A percentile compares a stretch with the other conserved stretches of the same genome.
Evolutionary conservation across 2,113 vertebrate genomes (phyloP).

Genomic region (Chunga burmeisteri): DNA sequence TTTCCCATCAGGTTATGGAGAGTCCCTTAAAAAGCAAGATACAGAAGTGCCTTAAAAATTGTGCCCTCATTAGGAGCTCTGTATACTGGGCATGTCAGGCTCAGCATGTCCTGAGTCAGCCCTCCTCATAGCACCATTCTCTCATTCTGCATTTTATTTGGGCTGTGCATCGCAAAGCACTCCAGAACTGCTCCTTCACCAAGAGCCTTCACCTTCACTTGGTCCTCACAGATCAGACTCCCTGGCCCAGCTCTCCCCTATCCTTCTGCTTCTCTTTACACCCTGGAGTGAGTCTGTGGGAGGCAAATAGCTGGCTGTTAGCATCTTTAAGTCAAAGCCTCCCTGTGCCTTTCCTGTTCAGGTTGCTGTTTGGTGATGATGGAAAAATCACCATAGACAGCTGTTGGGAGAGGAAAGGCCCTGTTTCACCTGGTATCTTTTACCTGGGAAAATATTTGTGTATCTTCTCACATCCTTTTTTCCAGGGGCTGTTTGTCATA

Average conservation of each 20-base stretch:
- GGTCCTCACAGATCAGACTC: neutral
- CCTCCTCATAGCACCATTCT: neutral
- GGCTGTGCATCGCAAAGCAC: neutral
- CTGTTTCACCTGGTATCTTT: neutral
- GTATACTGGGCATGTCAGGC: neutral
- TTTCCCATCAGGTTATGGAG: neutral
- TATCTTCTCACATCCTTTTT: neutral
- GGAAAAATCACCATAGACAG: neutral
- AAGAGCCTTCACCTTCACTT: neutral
- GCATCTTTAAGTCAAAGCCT: neutral
- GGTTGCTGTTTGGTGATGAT: neutral
- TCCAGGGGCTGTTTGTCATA: neutral
- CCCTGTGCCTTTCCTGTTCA: neutral
- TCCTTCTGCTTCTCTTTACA: neutral
- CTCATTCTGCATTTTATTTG: neutral
- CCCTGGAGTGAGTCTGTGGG: rapidly evolving
- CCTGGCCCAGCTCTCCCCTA: neutral
- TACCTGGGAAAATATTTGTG: neutral
- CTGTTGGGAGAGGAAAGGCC: neutral
- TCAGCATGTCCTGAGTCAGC: neutral
- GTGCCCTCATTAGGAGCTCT: neutral
- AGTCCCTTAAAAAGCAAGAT: neutral
- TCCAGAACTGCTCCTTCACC: neutral
- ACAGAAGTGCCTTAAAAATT: neutral
- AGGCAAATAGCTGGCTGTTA: neutral